Percentiles rank a stretch among this genome's conserved stretches.
Conservation (phyloP, 2,797 vertebrate genomes). For the Muraenolepis orangiensis region DNA sequence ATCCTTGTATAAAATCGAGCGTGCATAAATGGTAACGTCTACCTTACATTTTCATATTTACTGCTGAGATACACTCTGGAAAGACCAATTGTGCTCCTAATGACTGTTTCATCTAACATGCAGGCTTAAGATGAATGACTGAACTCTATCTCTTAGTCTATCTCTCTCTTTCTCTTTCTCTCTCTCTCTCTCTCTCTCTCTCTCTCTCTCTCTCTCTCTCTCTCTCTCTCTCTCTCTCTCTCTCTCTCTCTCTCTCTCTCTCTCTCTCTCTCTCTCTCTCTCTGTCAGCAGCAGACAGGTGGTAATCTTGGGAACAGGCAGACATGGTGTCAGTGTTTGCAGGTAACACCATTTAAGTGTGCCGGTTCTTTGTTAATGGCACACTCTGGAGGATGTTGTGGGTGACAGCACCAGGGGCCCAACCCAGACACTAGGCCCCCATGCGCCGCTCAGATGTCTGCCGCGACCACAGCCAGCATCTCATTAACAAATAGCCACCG, state of each 20-base stretch:
- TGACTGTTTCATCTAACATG: too few species aligned
- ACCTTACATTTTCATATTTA: too few species aligned
- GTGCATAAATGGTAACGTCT: background rate
- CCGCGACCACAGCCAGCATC: conserved; percentile 37
- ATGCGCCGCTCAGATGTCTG: conserved; percentile 31
- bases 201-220: conserved; percentile 29
- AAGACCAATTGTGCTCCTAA: background rate
- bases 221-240: conserved; percentile 34
- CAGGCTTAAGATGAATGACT: too few species aligned
- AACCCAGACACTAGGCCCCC: conserved; percentile 33
- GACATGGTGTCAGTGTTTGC: conserved; percentile 61
- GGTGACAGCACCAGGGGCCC: conserved; percentile 42
- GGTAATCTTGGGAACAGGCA: conserved; percentile 62
- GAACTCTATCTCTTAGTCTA: background rate
- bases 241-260: conserved; percentile 27
- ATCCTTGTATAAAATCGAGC: background rate
- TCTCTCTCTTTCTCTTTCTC: background rate
- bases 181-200: background rate
- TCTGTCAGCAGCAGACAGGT: conserved; percentile 45
- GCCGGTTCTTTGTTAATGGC: conserved; percentile 59
- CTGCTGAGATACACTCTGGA: background rate
- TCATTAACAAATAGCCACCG: conserved; percentile 21
- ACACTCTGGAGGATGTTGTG: conserved; percentile 41
- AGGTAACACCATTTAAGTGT: conserved; percentile 65
- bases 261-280: conserved; percentile 29